Base-by-base conservation (phyloP, 1,140 invertebrate genomes). In the Trichonephila clavata region DNA sequence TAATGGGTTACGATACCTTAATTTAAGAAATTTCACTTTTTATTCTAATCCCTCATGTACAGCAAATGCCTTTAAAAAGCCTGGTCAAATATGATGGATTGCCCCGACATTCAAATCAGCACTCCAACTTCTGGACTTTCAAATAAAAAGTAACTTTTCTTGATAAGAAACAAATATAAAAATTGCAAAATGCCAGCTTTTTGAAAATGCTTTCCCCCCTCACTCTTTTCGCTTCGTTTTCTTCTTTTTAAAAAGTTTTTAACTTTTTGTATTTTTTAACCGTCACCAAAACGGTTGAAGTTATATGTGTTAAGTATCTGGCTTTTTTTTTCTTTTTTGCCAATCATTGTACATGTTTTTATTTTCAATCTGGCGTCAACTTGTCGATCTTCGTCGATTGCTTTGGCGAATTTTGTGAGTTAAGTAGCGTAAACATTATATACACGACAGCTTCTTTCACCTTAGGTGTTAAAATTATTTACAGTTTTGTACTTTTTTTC, bases 161-260 rank as follows among this genome's bases (percentile, higher is more conserved):
- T 90, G 88, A 90, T 90, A 90, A 90, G 71, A 80, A 90, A 90
- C 88, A 90, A 90, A 90, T 80, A 90, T 77, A 80, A 80, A 90
- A 90, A 90, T 59, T 20, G 32, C 24, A 68, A 77, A 77, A 77
- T 16, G 68, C 68, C 13, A 32, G 68, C 59, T 86, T 86, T 86
- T 86, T 86, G 18, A 60, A 27, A 32, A n/a, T 13, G 13, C 13
- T 39, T 27, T 16, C 59, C 16, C 14, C 27, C 61, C 18, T 27
- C 14, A 1, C 7, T 21, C 32, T 18, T 32, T 61, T 86, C 4
- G 24, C 27, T 32, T 32, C 24, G 27, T 77, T 77, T 77, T 14
- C 68, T 39, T 77, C 32, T 77, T 77, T 77, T 13, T 13, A 10
- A 10, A 10, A 18, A 77, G 16, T 39, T 77, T 39, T 13, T 39